Evolutionary conservation across 2,797 vertebrate genomes (phyloP), one percentile per base, ranked within the genome.

Genomic region (Anableps anableps): DNA sequence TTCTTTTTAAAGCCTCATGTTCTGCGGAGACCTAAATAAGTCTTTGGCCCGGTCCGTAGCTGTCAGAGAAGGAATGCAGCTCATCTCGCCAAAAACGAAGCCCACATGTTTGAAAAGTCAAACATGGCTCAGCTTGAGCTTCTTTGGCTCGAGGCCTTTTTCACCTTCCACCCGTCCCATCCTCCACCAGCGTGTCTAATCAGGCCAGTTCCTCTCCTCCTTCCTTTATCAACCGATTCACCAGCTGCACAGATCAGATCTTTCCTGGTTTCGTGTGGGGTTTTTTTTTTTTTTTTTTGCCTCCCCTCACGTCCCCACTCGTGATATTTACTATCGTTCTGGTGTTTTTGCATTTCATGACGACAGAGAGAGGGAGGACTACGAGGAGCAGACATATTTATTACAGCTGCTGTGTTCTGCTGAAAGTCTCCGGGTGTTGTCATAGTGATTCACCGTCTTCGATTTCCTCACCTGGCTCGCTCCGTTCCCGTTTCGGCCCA

Each of bases 51-150:
- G 72, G 80, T 19, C 68, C 72, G 55, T 68, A 64, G 29, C 89
- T 87, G 86, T 92, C 88, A 90, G 88, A 77, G 85, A 72, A 91
- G 85, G 86, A 92, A 95, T 94, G 93, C 85, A n/a, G 88, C 34
- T 55, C 89, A 86, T 93, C 88, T 85, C 88, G 70, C 86, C 86
- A 55, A 55, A 89, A 95, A 95, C 91, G 86, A 93, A 94, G 89
- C 92, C 93, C 94, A 95, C 93, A 94, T 95, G 94, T 93, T 91
- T 83, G 80, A 85, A 83, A 94, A 86, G 92, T 93, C 95, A 95
- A 96, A 96, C 94, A 93, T 96, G 96, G 89, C 88, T 47, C 75
- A 47, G 83, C 88, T 73, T 83, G 80, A 82, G 88, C 90, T 92
- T 83, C 83, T 81, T 84, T 88, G 85, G 86, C 86, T 87, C 81